These are phyloP conservation scores for Acanthochromis polyacanthus DNA, from an alignment of 2,113 vertebrate species.

Conservation along the genomic window DNA sequence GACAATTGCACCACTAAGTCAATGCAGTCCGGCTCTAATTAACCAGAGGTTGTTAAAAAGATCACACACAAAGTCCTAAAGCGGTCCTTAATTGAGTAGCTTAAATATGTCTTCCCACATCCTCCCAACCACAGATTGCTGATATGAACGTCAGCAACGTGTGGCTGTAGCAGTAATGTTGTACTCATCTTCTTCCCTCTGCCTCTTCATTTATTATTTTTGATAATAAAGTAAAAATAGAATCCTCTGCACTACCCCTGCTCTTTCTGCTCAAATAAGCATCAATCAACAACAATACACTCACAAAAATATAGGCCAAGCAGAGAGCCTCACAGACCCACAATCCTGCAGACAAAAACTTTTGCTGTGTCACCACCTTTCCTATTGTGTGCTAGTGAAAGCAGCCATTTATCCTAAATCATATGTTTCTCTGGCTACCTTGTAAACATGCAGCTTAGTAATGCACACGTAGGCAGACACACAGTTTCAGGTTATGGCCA, in stretches of 20 bases:
- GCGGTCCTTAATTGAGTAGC: conserved; percentile 45
- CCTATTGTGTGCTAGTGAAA: conserved; percentile 60
- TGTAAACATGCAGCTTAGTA: conserved; percentile 51
- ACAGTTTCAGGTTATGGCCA: conserved; percentile 17
- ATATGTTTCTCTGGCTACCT: conserved; percentile 46
- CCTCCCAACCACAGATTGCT: conserved; percentile 9
- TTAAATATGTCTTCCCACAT: conserved; percentile 47
- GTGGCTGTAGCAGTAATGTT: neutral
- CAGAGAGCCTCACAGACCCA: conserved; percentile 9
- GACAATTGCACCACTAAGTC: conserved; percentile 47
- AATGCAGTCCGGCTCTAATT: conserved; percentile 57
- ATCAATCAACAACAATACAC: conserved; percentile 31
- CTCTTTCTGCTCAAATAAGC: conserved; percentile 41
- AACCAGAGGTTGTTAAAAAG: conserved; percentile 40
- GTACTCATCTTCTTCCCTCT: neutral
- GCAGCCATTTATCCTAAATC: conserved; percentile 68
- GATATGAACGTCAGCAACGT: conserved; percentile 2
- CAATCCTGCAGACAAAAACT: conserved; percentile 49
- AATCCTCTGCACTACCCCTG: neutral
- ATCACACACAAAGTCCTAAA: conserved; percentile 14
- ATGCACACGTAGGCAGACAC: conserved; percentile 41
- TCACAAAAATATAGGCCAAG: neutral
- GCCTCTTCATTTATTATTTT: neutral
- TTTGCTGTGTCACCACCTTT: conserved; percentile 55
- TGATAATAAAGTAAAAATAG: conserved; percentile 12